These are phyloP conservation scores for Bugula neritina DNA, from an alignment of 2,888 invertebrate genomes.

Conservation along the genomic window DNA sequence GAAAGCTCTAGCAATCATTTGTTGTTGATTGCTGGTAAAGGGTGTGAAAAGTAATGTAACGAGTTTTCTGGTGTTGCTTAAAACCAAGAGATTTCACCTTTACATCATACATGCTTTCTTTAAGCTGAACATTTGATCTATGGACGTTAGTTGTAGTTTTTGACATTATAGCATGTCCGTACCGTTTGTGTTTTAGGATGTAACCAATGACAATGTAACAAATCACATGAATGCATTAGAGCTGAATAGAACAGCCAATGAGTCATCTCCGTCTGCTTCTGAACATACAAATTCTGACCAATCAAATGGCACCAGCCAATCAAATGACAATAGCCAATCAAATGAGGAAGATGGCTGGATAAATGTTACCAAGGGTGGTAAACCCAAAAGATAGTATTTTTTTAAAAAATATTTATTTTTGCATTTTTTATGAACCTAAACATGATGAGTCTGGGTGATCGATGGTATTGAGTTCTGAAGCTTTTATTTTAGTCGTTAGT, in stretches of 20 bases:
- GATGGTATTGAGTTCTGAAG: too few relatives aligned
- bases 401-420: too few relatives aligned
- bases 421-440: too few relatives aligned
- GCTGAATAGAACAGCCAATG: not conserved
- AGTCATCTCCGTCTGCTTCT: not conserved
- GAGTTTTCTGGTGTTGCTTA: not conserved
- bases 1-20: not conserved
- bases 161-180: too few relatives aligned
- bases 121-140: not conserved
- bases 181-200: not conserved
- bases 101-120: not conserved
- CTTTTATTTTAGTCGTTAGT: too few relatives aligned
- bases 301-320: not conserved
- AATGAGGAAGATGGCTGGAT: constrained; percentile 16
- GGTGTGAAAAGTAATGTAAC: not conserved
- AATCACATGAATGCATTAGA: constrained; percentile 22
- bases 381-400: too few relatives aligned
- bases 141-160: too few relatives aligned
- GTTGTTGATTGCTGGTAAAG: not conserved
- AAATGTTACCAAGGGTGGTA: not conserved
- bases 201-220: not conserved
- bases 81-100: not conserved
- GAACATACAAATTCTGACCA: not conserved
- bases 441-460: too few relatives aligned
- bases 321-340: not conserved